Conservation (phyloP, 2,797 vertebrate species). For the Oreochromis mossambicus region DNA sequence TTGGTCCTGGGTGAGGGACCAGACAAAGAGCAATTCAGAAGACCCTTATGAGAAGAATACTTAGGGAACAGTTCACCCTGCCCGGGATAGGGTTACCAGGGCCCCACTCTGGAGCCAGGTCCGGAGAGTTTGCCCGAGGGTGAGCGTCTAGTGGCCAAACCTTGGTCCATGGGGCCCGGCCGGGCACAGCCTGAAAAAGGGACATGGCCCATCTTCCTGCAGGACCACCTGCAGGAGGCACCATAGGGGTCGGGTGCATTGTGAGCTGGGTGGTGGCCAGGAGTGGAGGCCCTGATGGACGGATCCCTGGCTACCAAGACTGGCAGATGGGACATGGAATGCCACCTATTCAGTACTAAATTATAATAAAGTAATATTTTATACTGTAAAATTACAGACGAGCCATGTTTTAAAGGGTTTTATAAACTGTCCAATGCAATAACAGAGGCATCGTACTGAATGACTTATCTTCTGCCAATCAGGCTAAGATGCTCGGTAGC, state of each 20-base stretch:
- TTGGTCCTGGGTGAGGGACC: neutral
- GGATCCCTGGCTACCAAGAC: neutral
- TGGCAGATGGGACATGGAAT: neutral
- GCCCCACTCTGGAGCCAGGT: neutral
- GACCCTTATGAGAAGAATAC: neutral
- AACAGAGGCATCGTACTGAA: neutral
- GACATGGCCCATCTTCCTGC: neutral
- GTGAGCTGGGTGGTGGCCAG: neutral
- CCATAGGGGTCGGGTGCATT: neutral
- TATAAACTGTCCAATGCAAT: neutral
- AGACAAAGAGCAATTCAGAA: neutral
- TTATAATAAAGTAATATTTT: neutral
- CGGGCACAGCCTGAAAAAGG: no score
- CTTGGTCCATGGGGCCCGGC: no score
- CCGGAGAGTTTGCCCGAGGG: rapidly evolving
- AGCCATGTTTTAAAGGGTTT: neutral
- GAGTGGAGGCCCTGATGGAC: neutral
- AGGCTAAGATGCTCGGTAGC: slow-evolving; percentile 65
- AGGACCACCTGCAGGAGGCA: neutral
- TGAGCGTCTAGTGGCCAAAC: neutral
- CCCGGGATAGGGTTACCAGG: neutral
- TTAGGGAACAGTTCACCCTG: rapidly evolving
- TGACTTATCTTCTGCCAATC: neutral
- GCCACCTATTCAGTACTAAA: neutral
- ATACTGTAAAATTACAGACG: neutral